phyloP scores from a whole-genome alignment of 2,113 vertebrate genomes.

The Crotalus tigris region DNA sequence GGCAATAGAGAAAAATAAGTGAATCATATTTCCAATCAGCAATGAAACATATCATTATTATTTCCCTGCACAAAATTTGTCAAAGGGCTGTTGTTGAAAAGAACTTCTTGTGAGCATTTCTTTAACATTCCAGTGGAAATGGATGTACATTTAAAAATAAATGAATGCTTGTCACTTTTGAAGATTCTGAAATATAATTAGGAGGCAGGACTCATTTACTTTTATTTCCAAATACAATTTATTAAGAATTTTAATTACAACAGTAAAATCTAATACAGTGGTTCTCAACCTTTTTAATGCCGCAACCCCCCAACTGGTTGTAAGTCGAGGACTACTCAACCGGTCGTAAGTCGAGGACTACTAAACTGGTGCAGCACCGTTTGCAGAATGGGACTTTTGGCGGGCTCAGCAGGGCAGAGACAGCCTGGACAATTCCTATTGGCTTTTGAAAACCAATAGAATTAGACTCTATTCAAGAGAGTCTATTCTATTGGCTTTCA shows the following conservation, averaged over 20 bases:
- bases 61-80: neutral
- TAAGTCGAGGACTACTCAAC: no score
- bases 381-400: no score
- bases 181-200: neutral
- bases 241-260: neutral
- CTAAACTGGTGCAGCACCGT: no score
- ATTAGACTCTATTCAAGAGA: no score
- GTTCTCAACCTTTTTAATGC: no score
- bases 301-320: no score
- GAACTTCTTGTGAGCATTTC: neutral
- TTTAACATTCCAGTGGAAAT: neutral
- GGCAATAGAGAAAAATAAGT: neutral
- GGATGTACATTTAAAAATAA: neutral
- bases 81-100: neutral
- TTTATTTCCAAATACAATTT: neutral
- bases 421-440: no score
- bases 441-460: no score
- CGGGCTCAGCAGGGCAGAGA: no score
- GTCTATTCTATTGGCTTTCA: no score
- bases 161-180: neutral
- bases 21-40: neutral
- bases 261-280: neutral
- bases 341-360: no score
- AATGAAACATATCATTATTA: neutral
- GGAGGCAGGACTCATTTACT: neutral